Percentiles rank a stretch among this genome's conserved stretches.
Evolutionary conservation across 2,888 invertebrate genomes (phyloP).

Genomic region (Cephus spinipes): DNA sequence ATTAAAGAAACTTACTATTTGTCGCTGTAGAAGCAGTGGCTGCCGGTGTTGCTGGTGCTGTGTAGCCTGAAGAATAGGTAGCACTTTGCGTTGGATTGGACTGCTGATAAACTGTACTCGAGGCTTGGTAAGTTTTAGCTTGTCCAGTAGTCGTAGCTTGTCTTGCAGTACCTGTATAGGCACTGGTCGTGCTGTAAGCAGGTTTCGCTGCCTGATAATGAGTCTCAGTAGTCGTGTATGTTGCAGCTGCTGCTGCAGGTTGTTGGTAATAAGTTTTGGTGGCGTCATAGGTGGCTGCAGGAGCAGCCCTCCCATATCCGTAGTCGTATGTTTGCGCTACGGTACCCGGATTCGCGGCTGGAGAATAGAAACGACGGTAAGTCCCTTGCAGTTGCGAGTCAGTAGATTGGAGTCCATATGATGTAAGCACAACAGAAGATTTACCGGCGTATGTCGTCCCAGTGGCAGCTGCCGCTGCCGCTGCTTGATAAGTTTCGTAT

Average conservation of each 20-base stretch:
- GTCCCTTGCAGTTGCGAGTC: background rate
- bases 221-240: conserved; percentile 75
- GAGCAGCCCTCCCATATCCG: conserved; percentile 75
- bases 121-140: conserved; percentile 65
- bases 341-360: conserved; percentile 65
- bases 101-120: conserved; percentile 63
- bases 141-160: conserved; percentile 68
- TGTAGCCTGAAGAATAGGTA: conserved; percentile 62
- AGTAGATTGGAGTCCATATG: background rate
- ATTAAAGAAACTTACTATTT: conserved; percentile 58
- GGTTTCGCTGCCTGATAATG: conserved; percentile 76
- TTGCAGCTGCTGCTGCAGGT: conserved; percentile 77
- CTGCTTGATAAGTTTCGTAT: conserved; percentile 80
- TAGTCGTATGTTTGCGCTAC: conserved; percentile 76
- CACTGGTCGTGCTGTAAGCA: conserved; percentile 77
- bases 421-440: conserved; percentile 20
- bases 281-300: conserved; percentile 81
- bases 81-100: conserved; percentile 62
- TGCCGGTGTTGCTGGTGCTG: conserved; percentile 63
- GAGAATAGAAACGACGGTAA: conserved; percentile 2
- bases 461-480: conserved; percentile 84
- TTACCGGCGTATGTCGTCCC: conserved; percentile 76
- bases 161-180: conserved; percentile 74
- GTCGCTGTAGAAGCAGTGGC: conserved; percentile 60
- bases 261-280: conserved; percentile 88